These are phyloP conservation scores for Plecturocebus donacophilus DNA, from an alignment of 2,113 vertebrate genomes.

Conservation along the genomic window DNA sequence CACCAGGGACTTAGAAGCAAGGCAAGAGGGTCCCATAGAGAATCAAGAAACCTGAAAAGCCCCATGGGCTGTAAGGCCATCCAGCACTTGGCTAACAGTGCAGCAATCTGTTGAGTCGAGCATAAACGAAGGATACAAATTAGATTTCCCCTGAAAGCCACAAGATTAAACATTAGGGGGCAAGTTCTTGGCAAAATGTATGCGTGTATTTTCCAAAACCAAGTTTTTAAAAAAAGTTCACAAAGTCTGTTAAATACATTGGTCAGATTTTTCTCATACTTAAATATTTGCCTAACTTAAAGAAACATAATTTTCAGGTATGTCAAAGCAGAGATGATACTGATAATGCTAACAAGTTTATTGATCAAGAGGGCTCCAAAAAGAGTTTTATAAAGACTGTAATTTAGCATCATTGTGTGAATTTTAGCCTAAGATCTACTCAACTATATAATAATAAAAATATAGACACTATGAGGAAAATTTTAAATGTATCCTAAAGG, in stretches of 20 bases:
- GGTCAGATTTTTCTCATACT: slow-evolving; percentile 56
- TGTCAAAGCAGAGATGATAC: slow-evolving; percentile 11
- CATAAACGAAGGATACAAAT: slow-evolving; percentile 81
- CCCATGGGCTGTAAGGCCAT: slow-evolving; percentile 7
- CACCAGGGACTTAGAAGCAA: background rate
- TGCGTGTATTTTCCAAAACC: slow-evolving; percentile 69
- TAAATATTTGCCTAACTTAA: slow-evolving; percentile 59
- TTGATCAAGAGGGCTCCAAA: background rate
- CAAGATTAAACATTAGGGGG: slow-evolving; percentile 80
- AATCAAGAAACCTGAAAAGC: slow-evolving; percentile 56
- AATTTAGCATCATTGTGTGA: background rate
- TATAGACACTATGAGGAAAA: background rate
- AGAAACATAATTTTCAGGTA: slow-evolving; percentile 41
- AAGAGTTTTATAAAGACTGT: background rate
- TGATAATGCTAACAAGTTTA: background rate
- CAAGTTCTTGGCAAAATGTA: slow-evolving; percentile 75
- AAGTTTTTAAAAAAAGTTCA: slow-evolving; percentile 56
- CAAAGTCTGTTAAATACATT: slow-evolving; percentile 51
- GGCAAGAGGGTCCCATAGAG: background rate
- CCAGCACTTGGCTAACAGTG: slow-evolving; percentile 64
- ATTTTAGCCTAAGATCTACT: background rate
- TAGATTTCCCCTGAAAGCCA: slow-evolving; percentile 82
- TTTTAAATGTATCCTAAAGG: background rate
- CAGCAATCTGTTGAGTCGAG: slow-evolving; percentile 68
- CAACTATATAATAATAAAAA: background rate